Base-by-base conservation (phyloP, 2,113 vertebrate species). In the Seriola aureovittata region DNA sequence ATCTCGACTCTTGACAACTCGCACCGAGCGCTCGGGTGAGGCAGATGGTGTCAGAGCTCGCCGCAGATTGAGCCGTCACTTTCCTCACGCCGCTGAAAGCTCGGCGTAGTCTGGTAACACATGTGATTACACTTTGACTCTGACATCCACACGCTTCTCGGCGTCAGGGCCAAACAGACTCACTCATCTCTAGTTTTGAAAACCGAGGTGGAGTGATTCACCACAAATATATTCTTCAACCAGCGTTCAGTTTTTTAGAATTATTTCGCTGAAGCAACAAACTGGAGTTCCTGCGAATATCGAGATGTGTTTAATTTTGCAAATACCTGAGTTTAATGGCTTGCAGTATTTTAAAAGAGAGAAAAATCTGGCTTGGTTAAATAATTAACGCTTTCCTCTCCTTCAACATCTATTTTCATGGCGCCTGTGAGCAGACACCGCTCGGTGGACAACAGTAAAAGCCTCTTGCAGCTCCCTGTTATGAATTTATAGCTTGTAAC, bases 1-100 rank as follows among this genome's bases (percentile, higher is more conserved):
- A 85, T 90, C 73, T 83, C n/a, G 29, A 36, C 75, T 76, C 75
- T 52, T 19, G 60, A 85, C 78, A 80, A 87, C 52, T 14, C 34
- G 62, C 55, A 32, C 25, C 4, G 4, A 42, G 65, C 1, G 3
- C 70, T 70, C 19, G 34, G 72, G 63, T 78, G 86, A 76, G 75
- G 36, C 69, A 21, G 67, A 46, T 71, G 0, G 63, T 4, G 59
- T 71, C 52, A 21, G 54, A 42, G 68, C 73, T 75, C 1, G 62
- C 46, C 0, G 46, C 71, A 59, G 87, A 91, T 82, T 78, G 85
- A 91, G 77, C 21, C 40, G 50, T 85, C 68, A 12, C 63, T 23
- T 80, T 38, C 55, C 34, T 64, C 38, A 1, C 21, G 64, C 65
- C 13, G 65, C 71, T 19, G 34, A 74, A 75, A 69, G 81, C 66